phyloP scores from a whole-genome alignment of 1,140 invertebrate genomes.

The Geopemphigus sp. region DNA sequence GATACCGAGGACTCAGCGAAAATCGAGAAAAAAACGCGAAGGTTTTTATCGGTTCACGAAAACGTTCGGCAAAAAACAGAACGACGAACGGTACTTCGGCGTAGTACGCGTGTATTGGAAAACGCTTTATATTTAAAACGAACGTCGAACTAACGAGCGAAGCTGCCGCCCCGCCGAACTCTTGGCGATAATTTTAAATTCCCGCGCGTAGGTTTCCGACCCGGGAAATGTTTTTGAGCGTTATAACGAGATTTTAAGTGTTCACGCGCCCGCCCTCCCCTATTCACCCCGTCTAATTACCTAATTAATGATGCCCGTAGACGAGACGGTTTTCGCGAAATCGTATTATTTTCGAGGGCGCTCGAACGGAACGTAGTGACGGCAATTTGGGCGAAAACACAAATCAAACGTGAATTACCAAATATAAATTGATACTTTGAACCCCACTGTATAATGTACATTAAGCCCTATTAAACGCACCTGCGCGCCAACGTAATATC shows the following conservation, averaged over 20 bases:
- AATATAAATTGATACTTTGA: slow-evolving; percentile 27
- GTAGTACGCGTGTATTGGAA: neutral
- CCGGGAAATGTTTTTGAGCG: neutral
- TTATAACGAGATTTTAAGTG: slow-evolving; percentile 31
- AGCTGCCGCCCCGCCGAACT: neutral
- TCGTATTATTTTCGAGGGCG: neutral
- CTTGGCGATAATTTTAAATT: neutral
- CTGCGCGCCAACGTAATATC: slow-evolving; percentile 1
- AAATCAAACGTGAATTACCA: slow-evolving; percentile 39
- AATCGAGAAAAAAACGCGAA: neutral
- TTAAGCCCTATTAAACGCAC: slow-evolving; percentile 24
- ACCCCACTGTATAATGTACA: neutral
- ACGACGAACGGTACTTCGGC: too few relatives aligned
- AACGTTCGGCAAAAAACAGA: too few relatives aligned
- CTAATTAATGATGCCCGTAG: slow-evolving; percentile 25
- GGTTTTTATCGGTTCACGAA: too few relatives aligned
- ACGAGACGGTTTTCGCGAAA: slow-evolving; percentile 1
- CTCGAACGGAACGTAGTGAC: neutral
- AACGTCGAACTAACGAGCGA: neutral
- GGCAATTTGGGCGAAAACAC: slow-evolving; percentile 28
- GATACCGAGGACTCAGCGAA: neutral
- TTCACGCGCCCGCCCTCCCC: neutral
- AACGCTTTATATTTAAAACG: neutral
- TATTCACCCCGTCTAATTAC: too few relatives aligned
- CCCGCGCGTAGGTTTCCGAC: neutral